Evolutionary conservation across 2,888 invertebrate species (phyloP).

Genomic region (Bombylius discolor): DNA sequence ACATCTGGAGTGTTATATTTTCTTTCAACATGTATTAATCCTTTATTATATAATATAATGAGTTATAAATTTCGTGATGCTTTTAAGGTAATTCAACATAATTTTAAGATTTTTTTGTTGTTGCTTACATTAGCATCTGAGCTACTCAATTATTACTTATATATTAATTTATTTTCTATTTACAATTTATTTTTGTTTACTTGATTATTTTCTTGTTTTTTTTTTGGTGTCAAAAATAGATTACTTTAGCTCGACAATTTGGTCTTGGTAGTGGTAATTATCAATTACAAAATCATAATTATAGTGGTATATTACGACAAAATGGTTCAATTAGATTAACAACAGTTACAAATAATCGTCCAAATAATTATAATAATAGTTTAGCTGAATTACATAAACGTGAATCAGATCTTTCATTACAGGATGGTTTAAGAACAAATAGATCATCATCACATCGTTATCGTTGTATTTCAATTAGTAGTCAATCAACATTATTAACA

Average conservation of each 20-base stretch:
- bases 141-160: background rate
- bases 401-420: slow-evolving; percentile 32
- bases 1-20: slow-evolving; percentile 54
- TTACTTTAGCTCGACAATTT: slow-evolving; percentile 32
- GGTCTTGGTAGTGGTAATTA: slow-evolving; percentile 24
- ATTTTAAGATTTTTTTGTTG: background rate
- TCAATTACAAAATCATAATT: slow-evolving; percentile 29
- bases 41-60: slow-evolving; percentile 57
- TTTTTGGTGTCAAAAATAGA: slow-evolving; percentile 16
- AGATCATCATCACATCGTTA: slow-evolving; percentile 23
- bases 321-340: slow-evolving; percentile 33
- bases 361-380: slow-evolving; percentile 29
- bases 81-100: slow-evolving; percentile 42
- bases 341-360: slow-evolving; percentile 32
- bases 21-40: slow-evolving; percentile 56
- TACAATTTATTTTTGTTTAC: background rate
- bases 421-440: slow-evolving; percentile 20
- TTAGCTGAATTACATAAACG: slow-evolving; percentile 22
- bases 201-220: background rate
- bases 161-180: too few species aligned
- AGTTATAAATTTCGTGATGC: slow-evolving; percentile 57
- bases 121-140: background rate
- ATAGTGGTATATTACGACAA: slow-evolving; percentile 29
- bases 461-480: slow-evolving; percentile 27
- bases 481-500: slow-evolving; percentile 27